Evolutionary conservation across 2,113 vertebrate genomes (phyloP).

Genomic region (Gambusia holbrooki): DNA sequence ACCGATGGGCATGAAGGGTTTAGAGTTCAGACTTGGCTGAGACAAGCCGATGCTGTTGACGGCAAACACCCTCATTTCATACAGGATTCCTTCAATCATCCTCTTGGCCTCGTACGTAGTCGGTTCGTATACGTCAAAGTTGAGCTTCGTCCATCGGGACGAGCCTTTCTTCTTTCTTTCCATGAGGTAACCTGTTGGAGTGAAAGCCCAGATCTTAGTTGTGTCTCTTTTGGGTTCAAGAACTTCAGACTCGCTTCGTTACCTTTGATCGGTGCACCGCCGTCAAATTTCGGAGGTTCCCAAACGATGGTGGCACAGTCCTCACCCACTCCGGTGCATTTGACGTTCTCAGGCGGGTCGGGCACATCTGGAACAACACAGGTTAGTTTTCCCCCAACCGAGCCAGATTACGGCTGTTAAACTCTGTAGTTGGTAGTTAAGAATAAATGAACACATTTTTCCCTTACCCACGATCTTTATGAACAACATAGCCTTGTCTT

Average conservation of each 20-base stretch:
- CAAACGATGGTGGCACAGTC: constrained; percentile 85
- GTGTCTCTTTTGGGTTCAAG: not conserved
- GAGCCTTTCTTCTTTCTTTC: constrained; percentile 94
- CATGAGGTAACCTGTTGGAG: constrained; percentile 86
- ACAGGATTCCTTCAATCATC: constrained; percentile 92
- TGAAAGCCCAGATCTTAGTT: not conserved
- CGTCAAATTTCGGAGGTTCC: constrained; percentile 86
- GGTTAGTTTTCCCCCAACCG: constrained; percentile 6
- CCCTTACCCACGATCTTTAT: constrained; percentile 87
- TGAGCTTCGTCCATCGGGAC: constrained; percentile 90
- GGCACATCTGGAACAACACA: constrained; percentile 83
- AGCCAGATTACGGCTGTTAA: not conserved
- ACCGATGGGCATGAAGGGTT: constrained; percentile 85
- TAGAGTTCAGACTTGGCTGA: constrained; percentile 83
- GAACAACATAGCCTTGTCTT: constrained; percentile 84
- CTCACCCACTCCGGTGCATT: constrained; percentile 84
- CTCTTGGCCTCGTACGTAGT: constrained; percentile 86
- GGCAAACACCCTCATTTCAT: constrained; percentile 91
- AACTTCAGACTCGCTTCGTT: not conserved
- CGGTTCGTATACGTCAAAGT: constrained; percentile 85
- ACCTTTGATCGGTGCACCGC: constrained; percentile 86
- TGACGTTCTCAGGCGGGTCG: constrained; percentile 86
- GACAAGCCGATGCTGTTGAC: constrained; percentile 89
- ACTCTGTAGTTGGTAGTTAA: no score
- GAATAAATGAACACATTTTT: not conserved